Evolutionary conservation across 2,888 invertebrate genomes (phyloP).

Genomic region (Amphimallon solstitiale): DNA sequence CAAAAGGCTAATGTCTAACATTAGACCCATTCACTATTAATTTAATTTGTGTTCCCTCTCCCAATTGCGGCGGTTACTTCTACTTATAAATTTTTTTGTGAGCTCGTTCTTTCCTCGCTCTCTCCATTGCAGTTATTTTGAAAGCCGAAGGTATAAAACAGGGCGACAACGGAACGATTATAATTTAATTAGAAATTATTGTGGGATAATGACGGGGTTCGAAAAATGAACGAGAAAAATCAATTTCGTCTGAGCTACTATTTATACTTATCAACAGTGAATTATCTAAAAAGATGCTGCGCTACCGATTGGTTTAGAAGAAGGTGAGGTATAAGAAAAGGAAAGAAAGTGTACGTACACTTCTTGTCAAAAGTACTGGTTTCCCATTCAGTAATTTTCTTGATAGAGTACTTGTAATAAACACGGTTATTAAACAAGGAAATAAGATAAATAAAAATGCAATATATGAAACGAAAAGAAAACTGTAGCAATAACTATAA

Average conservation of each 20-base stretch:
- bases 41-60: constrained; percentile 17
- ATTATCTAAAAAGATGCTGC: constrained; percentile 47
- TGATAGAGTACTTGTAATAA: no score
- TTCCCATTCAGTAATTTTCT: no score
- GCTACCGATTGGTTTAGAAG: constrained; percentile 46
- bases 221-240: constrained; percentile 41
- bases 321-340: constrained; percentile 48
- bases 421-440: no score
- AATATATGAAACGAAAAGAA: no score
- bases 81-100: neutral
- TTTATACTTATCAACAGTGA: constrained; percentile 50
- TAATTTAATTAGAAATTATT: constrained; percentile 27
- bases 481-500: no score
- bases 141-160: neutral
- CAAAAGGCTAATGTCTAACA: constrained; percentile 26
- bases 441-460: no score
- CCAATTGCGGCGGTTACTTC: neutral
- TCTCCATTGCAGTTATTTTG: neutral
- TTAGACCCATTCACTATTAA: constrained; percentile 20
- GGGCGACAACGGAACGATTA: constrained; percentile 3
- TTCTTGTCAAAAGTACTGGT: no score
- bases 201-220: constrained; percentile 1
- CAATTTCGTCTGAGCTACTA: constrained; percentile 48
- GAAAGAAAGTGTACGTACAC: neutral
- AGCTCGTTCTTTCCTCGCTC: neutral